Evolutionary conservation across 2,113 vertebrate genomes (phyloP).

Genomic region (Prunella fulvescens): DNA sequence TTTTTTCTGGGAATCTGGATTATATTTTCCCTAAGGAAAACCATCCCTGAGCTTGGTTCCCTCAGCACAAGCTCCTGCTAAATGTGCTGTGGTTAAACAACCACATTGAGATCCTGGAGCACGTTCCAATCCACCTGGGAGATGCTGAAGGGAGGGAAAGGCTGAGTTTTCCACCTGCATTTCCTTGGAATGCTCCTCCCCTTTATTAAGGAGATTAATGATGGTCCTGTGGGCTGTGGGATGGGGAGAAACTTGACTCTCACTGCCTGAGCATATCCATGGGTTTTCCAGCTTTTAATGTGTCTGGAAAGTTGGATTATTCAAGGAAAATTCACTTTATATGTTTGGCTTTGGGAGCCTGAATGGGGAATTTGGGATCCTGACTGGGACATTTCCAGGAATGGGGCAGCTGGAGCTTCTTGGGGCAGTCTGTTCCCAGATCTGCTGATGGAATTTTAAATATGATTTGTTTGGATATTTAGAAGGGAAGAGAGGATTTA

Average conservation of each 20-base stretch:
- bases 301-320: not conserved
- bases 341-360: not conserved
- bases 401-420: not conserved
- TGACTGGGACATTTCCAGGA: not conserved
- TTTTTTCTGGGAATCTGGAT: not conserved
- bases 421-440: not conserved
- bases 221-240: not conserved
- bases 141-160: not conserved
- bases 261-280: accelerated
- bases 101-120: not conserved
- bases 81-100: not conserved
- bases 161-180: not conserved
- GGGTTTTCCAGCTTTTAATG: not conserved
- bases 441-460: not conserved
- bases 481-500: not conserved
- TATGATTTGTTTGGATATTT: not conserved
- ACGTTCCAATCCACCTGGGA: not conserved
- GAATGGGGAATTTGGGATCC: not conserved
- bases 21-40: not conserved
- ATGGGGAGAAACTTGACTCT: not conserved
- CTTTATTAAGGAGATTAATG: not conserved
- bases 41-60: not conserved
- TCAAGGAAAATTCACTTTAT: not conserved
- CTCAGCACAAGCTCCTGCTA: not conserved
- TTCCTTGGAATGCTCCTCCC: not conserved